Evolutionary conservation across 35 echinoderm and acorn worm species (phyloP), one percentile per base, ranked within the genome.

Genomic region (Ophioderma brevispina): DNA sequence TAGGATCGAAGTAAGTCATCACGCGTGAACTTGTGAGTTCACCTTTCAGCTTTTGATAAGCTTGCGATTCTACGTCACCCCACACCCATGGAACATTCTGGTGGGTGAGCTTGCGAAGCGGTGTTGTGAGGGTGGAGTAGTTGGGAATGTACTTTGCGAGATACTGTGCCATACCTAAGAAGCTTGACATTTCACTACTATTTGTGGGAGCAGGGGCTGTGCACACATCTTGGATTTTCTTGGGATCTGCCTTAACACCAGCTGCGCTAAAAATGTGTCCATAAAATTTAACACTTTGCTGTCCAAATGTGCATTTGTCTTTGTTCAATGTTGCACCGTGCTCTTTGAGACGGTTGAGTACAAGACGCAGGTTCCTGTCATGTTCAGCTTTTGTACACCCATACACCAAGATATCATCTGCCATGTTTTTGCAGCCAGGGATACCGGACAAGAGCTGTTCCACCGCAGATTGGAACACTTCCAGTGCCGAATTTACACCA

Each of bases 321-420:
- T 39, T 35, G 41, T 97, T 94, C 15, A 97, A 88, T 76, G 50
- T 76, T 23, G 78, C 90, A 38, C 82, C 39, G 49, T 64, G 63
- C 35, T 84, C 56, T 39, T 40, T 32, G 25, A 97, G 76, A 17
- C 95, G 87, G 31, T 87, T 81, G 11, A 97, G 32, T 21, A 97
- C 95, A 21, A 39, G 37, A 21, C 49, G 25, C 4, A 93, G 88
- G 33, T 97, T 90, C 23, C 38, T 50, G 36, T 90, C 78, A 75
- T 96, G 95, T 37, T 92, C 81, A 33, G 79, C 55, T 78, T 78
- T 28, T 2, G 46, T 84, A 38, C 35, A 37, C 0, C 91, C 91
- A 49, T 90, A 96, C 0, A 96, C 88, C 3, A 97, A 82, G 17
- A 97, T 97, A 78, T 97, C 95, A 77, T 94, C 92, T 8, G 88